A percentile compares a stretch with the other conserved stretches of the same genome.
Conservation (phyloP, 2,797 vertebrate species). For the Smutsia temminckii region DNA sequence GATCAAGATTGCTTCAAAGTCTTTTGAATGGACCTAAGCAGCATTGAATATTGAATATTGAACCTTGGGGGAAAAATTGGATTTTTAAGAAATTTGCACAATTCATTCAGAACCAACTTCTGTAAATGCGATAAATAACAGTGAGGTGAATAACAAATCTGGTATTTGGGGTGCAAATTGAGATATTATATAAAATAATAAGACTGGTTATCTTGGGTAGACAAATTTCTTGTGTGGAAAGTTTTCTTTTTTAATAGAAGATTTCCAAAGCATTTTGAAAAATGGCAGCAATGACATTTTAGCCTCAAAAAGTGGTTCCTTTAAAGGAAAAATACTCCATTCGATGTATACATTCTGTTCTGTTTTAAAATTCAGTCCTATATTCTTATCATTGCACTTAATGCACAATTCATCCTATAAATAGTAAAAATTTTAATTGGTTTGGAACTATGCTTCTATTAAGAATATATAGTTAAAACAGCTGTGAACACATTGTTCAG, state of each 20-base stretch:
- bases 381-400: background rate
- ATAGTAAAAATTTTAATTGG: slow-evolving; percentile 2
- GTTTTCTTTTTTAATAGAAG: slow-evolving; percentile 2
- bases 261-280: slow-evolving; percentile 12
- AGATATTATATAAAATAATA: slow-evolving; percentile 21
- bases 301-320: slow-evolving; percentile 45
- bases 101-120: background rate
- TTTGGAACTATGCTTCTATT: slow-evolving; percentile 21
- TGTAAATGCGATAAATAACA: background rate
- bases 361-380: slow-evolving; percentile 46
- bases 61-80: background rate
- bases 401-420: background rate
- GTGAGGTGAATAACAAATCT: background rate
- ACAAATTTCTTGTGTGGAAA: background rate
- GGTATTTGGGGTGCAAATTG: slow-evolving; percentile 1
- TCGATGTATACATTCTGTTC: slow-evolving; percentile 65
- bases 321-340: slow-evolving; percentile 68
- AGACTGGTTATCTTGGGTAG: background rate
- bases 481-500: background rate
- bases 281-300: background rate
- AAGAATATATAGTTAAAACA: slow-evolving; percentile 1
- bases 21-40: background rate
- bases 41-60: background rate
- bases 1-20: background rate
- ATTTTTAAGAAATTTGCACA: slow-evolving; percentile 26